A percentile compares a stretch with the other conserved stretches of the same genome.
phyloP scores from a whole-genome alignment of 2,113 vertebrate species.

The Hemibagrus wyckioides region DNA sequence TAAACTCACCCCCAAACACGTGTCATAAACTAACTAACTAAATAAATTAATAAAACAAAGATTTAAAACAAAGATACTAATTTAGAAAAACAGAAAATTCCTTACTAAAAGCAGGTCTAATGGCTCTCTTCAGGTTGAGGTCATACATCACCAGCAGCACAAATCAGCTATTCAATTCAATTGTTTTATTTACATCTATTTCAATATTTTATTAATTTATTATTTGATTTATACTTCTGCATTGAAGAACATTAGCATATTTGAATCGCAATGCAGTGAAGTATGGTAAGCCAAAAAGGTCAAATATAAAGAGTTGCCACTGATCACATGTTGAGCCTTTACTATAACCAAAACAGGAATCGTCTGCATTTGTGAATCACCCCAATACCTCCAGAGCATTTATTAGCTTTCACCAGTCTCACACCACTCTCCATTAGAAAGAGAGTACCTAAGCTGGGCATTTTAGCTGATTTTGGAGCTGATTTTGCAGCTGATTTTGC shows the following conservation, averaged over 20 bases:
- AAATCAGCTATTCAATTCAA: neutral
- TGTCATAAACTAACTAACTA: neutral
- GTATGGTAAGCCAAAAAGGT: neutral
- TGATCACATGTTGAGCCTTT: neutral
- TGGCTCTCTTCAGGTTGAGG: neutral
- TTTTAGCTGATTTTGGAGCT: neutral
- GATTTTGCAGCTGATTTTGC: neutral
- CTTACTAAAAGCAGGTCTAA: neutral
- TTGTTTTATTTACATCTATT: neutral
- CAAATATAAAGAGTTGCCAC: neutral
- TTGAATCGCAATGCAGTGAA: neutral
- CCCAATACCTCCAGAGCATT: neutral
- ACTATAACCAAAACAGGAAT: constrained; percentile 3
- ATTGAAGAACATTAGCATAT: neutral
- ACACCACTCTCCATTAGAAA: neutral
- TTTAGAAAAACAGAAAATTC: neutral
- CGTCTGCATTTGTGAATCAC: neutral
- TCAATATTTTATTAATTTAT: neutral
- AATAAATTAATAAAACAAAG: no score
- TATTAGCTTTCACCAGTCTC: neutral
- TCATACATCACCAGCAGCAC: neutral
- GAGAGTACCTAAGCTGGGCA: neutral
- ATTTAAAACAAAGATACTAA: neutral
- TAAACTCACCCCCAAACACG: neutral
- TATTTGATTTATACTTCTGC: neutral